Conservation (phyloP, 2,888 invertebrate genomes). For the Salpingus planirostris region DNA sequence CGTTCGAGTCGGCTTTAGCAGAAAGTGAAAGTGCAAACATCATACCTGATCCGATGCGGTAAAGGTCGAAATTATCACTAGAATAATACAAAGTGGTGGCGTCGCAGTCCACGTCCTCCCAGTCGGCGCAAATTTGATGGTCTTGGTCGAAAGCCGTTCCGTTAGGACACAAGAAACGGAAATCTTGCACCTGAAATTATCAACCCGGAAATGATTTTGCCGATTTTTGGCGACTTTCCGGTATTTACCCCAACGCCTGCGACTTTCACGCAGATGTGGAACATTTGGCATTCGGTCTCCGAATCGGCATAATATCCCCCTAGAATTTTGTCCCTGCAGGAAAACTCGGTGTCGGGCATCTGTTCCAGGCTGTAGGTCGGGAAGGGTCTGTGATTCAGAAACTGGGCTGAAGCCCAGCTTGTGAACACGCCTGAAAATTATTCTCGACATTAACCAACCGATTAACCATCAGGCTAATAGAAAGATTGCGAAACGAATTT, state of each 20-base stretch:
- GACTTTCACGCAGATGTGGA: constrained; percentile 80
- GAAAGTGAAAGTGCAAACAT: constrained; percentile 10
- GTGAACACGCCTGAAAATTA: constrained; percentile 28
- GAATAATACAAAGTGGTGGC: constrained; percentile 69
- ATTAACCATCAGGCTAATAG: neutral
- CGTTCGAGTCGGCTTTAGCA: too few relatives aligned
- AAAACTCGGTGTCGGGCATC: constrained; percentile 60
- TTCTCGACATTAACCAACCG: neutral
- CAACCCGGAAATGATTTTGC: neutral
- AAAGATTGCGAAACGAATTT: constrained; percentile 1
- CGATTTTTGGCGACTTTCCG: neutral
- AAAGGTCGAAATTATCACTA: constrained; percentile 80
- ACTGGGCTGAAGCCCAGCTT: constrained; percentile 32
- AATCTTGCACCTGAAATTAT: constrained; percentile 46
- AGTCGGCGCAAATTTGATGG: constrained; percentile 84
- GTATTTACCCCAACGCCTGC: constrained; percentile 61
- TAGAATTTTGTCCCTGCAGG: constrained; percentile 74
- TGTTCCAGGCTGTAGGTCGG: constrained; percentile 51
- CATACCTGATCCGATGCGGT: constrained; percentile 68
- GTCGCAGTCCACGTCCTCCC: constrained; percentile 84
- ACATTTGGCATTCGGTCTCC: constrained; percentile 81
- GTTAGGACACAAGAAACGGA: constrained; percentile 82
- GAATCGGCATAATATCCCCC: constrained; percentile 85
- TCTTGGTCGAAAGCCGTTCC: constrained; percentile 88
- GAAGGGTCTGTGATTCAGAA: constrained; percentile 39